These are phyloP conservation scores for Platycercus adscitus DNA, from an alignment of 2,113 vertebrate species.

Conservation along the genomic window DNA sequence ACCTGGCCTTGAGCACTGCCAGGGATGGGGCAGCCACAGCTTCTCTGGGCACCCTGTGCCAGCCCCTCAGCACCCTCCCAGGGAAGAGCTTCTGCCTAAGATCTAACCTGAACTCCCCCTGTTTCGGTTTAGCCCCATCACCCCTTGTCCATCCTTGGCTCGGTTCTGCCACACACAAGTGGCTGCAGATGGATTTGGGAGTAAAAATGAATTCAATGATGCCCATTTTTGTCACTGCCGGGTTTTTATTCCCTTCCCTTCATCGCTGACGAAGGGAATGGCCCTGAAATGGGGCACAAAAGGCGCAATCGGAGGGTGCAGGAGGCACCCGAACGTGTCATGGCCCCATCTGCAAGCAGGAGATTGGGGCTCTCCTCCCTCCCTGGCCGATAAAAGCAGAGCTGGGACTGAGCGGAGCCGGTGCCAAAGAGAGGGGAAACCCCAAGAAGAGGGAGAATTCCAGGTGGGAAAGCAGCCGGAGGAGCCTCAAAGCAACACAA, in stretches of 20 bases:
- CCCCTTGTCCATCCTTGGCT: no score
- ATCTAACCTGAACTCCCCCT: no score
- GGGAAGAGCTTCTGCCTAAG: no score
- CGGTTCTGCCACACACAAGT: fast-evolving
- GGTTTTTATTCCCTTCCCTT: background rate
- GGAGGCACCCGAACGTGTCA: background rate
- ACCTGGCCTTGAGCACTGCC: no score
- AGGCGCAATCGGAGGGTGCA: background rate
- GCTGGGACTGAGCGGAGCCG: background rate
- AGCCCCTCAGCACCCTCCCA: no score
- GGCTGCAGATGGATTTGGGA: background rate
- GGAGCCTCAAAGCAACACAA: background rate
- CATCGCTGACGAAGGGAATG: fast-evolving
- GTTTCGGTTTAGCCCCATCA: no score
- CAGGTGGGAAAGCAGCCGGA: background rate
- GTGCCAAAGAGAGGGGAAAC: background rate
- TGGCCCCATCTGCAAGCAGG: background rate
- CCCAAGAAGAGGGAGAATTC: background rate
- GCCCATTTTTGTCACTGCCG: fast-evolving
- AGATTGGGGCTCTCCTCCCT: slow-evolving; percentile 6
- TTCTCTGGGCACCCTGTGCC: no score
- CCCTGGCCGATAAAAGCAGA: background rate
- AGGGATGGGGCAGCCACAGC: no score
- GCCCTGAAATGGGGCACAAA: background rate
- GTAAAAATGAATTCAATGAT: background rate